Evolutionary conservation across 2,113 vertebrate species (phyloP).

Genomic region (Rhineura floridana): DNA sequence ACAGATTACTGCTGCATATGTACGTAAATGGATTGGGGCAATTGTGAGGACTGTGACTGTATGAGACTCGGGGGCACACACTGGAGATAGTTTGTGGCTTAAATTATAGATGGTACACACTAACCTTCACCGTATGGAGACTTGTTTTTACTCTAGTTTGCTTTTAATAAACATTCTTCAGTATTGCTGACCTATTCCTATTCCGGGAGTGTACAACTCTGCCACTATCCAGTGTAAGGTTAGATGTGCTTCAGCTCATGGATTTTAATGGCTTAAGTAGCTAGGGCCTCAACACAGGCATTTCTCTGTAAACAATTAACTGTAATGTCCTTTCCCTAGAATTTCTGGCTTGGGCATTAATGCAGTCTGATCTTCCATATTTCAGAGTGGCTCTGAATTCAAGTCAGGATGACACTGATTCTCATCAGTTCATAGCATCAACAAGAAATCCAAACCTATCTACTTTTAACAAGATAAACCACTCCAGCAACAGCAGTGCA

Average conservation of each 20-base stretch:
- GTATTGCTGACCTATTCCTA: background rate
- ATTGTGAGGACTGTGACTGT: background rate
- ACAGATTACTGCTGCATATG: background rate
- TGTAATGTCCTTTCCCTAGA: background rate
- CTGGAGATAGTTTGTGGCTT: background rate
- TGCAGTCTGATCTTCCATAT: background rate
- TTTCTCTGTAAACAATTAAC: background rate
- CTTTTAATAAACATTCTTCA: background rate
- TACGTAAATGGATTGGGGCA: background rate
- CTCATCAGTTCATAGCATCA: background rate
- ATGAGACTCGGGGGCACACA: background rate
- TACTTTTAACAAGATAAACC: background rate
- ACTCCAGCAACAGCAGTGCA: background rate
- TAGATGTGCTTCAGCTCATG: background rate
- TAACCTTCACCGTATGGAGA: background rate
- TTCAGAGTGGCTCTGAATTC: background rate
- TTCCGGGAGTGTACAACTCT: background rate
- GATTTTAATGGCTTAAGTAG: background rate
- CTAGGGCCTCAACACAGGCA: background rate
- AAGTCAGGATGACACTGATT: background rate
- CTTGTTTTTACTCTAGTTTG: background rate
- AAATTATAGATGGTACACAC: background rate
- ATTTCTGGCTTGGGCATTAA: background rate
- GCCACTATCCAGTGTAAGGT: background rate
- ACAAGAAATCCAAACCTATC: background rate